A percentile compares a stretch with the other conserved stretches of the same genome.
These are phyloP conservation scores for Idaea biselata DNA, from an alignment of 2,888 invertebrate species.

Conservation along the genomic window DNA sequence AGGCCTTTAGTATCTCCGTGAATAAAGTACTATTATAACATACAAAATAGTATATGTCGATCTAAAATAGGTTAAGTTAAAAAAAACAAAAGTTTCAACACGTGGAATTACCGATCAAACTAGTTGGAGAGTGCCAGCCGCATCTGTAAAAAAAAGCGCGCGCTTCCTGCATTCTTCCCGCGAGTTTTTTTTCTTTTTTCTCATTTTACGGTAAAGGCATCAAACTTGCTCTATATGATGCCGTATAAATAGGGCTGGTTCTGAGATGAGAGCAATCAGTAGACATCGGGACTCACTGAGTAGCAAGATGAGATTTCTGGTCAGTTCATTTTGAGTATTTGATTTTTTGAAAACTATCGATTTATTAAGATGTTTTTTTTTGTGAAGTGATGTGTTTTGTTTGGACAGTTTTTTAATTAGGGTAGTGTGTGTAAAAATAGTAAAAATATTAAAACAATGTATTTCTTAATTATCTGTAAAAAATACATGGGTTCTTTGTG, in stretches of 20 bases:
- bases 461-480: too few relatives aligned
- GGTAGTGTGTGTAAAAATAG: too few relatives aligned
- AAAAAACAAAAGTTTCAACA: conserved; percentile 14
- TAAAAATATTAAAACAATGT: too few relatives aligned
- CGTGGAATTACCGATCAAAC: conserved; percentile 31
- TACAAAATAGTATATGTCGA: too few relatives aligned
- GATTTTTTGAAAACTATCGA: too few relatives aligned
- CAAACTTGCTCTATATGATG: conserved; percentile 44
- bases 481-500: too few relatives aligned
- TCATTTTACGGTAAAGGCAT: conserved; percentile 30
- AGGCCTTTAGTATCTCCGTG: too few relatives aligned
- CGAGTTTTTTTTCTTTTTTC: conserved; percentile 34
- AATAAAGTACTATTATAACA: too few relatives aligned
- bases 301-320: conserved; percentile 73
- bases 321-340: conserved; percentile 41
- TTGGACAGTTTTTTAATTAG: too few relatives aligned
- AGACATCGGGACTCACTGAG: conserved; percentile 55
- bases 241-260: conserved; percentile 61
- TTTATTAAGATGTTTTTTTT: too few relatives aligned
- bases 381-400: too few relatives aligned
- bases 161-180: conserved; percentile 74
- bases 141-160: conserved; percentile 51
- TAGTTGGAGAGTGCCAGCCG: conserved; percentile 42
- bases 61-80: too few relatives aligned
- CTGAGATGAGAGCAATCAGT: conserved; percentile 57